These are phyloP conservation scores for Eubasilissa regina DNA, from an alignment of 1,140 invertebrate genomes.

Conservation along the genomic window DNA sequence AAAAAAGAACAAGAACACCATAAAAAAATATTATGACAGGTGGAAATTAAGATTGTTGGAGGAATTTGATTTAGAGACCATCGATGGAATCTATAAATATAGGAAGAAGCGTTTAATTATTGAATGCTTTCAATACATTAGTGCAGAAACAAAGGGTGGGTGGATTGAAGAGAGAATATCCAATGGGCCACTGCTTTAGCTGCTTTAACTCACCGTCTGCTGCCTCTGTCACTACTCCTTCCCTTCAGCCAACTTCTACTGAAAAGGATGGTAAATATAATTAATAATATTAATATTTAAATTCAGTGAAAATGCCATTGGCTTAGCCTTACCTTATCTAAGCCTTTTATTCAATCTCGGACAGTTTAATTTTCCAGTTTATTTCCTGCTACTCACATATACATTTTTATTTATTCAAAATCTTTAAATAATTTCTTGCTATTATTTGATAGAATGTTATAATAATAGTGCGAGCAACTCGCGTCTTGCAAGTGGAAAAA, in stretches of 20 bases:
- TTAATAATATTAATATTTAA: too few species aligned
- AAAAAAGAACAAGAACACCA: conserved; percentile 43
- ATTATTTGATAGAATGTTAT: too few species aligned
- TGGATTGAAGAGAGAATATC: conserved; percentile 65
- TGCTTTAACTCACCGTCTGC: conserved; percentile 80
- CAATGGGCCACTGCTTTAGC: conserved; percentile 86
- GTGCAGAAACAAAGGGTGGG: conserved; percentile 45
- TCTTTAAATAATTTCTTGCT: too few species aligned
- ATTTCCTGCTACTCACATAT: too few species aligned
- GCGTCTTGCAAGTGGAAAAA: too few species aligned
- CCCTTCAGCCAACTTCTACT: conserved; percentile 68
- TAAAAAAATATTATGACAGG: conserved; percentile 54
- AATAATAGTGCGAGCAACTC: too few species aligned
- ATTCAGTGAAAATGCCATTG: too few species aligned
- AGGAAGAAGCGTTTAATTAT: conserved; percentile 33
- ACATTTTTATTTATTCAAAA: too few species aligned
- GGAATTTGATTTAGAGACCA: conserved; percentile 40
- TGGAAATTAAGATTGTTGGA: conserved; percentile 42
- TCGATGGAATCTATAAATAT: conserved; percentile 44
- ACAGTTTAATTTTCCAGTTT: too few species aligned
- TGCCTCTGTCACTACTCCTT: conserved; percentile 74
- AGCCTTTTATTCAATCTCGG: too few species aligned
- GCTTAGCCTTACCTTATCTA: too few species aligned
- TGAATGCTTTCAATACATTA: conserved; percentile 45
- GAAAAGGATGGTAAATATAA: conserved; percentile 81